These are phyloP conservation scores for Neoscelio sp. DNA, from an alignment of 2,888 invertebrate species.

Conservation along the genomic window DNA sequence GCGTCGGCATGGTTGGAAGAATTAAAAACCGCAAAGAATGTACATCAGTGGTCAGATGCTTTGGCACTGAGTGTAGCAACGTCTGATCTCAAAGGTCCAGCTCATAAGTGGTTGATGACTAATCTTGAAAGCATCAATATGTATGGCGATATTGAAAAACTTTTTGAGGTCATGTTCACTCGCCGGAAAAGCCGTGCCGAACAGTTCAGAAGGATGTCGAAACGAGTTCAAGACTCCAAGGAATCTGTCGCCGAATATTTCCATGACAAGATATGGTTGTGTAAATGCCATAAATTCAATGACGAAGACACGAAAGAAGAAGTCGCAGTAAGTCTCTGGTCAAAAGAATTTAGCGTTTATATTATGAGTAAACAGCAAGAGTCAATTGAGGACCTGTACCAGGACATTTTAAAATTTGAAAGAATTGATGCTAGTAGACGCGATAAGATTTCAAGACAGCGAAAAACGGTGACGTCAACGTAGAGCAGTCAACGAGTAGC, in stretches of 20 bases:
- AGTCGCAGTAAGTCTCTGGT: conserved; percentile 10
- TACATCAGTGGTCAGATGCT: conserved; percentile 15
- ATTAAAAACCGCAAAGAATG: not conserved
- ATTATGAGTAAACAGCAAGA: not conserved
- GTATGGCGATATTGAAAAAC: not conserved
- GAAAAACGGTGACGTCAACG: too few species aligned
- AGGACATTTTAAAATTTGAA: not conserved
- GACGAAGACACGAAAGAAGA: conserved; percentile 3
- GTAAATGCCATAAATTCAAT: not conserved
- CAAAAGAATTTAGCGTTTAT: not conserved
- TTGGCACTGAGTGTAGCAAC: conserved; percentile 1
- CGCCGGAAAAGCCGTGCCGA: not conserved
- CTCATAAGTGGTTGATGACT: conserved; percentile 26
- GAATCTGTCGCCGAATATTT: not conserved
- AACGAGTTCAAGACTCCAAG: not conserved
- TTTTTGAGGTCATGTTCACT: not conserved
- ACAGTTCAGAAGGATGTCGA: conserved; percentile 1
- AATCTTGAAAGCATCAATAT: not conserved
- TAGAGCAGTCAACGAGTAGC: not conserved
- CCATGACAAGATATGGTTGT: conserved; percentile 14
- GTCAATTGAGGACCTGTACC: not conserved
- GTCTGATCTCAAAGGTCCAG: conserved; percentile 2
- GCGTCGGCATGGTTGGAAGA: conserved; percentile 2
- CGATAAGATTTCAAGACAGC: not conserved
- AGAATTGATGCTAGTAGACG: not conserved